Evolutionary conservation across 2,797 vertebrate species (phyloP).

Genomic region (Gymnodraco acuticeps): DNA sequence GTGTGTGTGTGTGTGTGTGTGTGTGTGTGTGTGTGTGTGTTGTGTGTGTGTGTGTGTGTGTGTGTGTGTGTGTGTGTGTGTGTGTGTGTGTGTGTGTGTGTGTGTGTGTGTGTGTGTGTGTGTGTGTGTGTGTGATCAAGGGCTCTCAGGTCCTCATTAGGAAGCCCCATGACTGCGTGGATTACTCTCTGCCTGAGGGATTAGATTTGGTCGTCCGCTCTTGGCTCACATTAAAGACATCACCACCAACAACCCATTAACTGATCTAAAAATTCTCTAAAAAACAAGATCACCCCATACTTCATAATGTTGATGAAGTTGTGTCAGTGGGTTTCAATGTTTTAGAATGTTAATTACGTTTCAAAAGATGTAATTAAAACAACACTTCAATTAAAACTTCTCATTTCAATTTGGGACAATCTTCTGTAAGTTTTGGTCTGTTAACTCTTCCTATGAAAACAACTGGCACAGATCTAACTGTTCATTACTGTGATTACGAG

Average conservation of each 20-base stretch:
- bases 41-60: no score
- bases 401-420: slow-evolving; percentile 1
- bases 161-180: slow-evolving; percentile 68
- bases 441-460: slow-evolving; percentile 28
- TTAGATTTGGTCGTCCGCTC: slow-evolving; percentile 70
- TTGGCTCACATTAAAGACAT: slow-evolving; percentile 34
- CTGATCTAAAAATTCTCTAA: neutral
- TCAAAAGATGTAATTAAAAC: slow-evolving; percentile 16
- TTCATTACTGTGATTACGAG: slow-evolving; percentile 54
- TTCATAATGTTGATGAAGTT: neutral
- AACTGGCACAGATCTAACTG: slow-evolving; percentile 37
- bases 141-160: slow-evolving; percentile 74
- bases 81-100: no score
- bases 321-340: neutral
- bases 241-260: slow-evolving; percentile 20
- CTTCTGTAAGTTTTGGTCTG: neutral
- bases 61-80: no score
- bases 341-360: slow-evolving; percentile 8
- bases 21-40: no score
- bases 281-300: neutral
- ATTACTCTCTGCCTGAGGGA: slow-evolving; percentile 67
- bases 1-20: no score
- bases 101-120: no score
- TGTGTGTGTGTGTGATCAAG: no score
- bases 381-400: slow-evolving; percentile 5